Percentiles rank a stretch among this genome's conserved stretches.
Evolutionary conservation across 1,140 invertebrate species (phyloP).

Genomic region (Watersipora subatra): DNA sequence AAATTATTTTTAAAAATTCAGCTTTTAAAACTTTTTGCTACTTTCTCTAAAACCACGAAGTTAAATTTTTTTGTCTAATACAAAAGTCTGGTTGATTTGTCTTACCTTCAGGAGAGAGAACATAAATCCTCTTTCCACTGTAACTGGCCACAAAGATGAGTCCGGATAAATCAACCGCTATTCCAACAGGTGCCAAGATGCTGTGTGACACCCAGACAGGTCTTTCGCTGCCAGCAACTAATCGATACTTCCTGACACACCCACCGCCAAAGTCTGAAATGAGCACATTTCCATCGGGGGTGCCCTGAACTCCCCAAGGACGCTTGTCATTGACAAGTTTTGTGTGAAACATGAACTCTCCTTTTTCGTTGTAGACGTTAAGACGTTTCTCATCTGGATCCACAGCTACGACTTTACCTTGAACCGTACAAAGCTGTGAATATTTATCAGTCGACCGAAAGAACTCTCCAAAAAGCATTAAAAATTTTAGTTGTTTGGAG

Average conservation of each 20-base stretch:
- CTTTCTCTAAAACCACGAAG: not conserved
- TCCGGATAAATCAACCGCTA: not conserved
- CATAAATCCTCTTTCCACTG: not conserved
- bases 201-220: not conserved
- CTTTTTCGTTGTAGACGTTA: not conserved
- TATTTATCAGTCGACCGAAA: not conserved
- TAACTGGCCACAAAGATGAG: not conserved
- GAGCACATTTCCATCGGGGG: not conserved
- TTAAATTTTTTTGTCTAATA: too few relatives aligned
- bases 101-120: not conserved
- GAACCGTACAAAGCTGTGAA: not conserved
- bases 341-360: not conserved
- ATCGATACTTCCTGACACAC: not conserved
- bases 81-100: too few relatives aligned
- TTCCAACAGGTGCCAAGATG: not conserved
- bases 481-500: not conserved
- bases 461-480: not conserved
- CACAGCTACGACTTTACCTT: not conserved
- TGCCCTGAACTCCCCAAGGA: not conserved
- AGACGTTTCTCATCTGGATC: not conserved
- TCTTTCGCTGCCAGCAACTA: not conserved
- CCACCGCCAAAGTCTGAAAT: not conserved
- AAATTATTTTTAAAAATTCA: not conserved
- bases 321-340: not conserved
- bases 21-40: not conserved